Percentiles rank a stretch among this genome's conserved stretches.
Evolutionary conservation across 2,797 vertebrate species (phyloP).

Genomic region (Myotis findleyi): DNA sequence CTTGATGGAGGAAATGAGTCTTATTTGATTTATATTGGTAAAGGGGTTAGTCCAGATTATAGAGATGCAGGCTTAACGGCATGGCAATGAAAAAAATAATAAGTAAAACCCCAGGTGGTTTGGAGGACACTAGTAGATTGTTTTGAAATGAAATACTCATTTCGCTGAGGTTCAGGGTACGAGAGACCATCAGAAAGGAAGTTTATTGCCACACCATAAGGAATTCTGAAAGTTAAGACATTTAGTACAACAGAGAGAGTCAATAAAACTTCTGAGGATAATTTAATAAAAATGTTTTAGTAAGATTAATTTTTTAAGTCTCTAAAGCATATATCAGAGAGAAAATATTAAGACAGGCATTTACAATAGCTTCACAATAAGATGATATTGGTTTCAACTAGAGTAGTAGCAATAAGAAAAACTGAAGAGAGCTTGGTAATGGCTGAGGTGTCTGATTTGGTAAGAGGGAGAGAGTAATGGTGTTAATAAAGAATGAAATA

Average conservation of each 20-base stretch:
- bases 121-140: not conserved
- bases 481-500: conserved; percentile 1
- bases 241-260: not conserved
- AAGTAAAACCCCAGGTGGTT: not conserved
- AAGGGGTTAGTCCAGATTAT: not conserved
- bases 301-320: conserved; percentile 18
- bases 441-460: not conserved
- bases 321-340: conserved; percentile 33
- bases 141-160: not conserved
- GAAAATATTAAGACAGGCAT: not conserved
- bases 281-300: conserved; percentile 31
- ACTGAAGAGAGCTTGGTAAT: not conserved
- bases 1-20: not conserved
- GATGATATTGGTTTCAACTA: not conserved
- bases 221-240: conserved; percentile 7
- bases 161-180: not conserved
- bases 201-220: not conserved
- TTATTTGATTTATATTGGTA: not conserved
- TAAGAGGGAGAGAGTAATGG: not conserved
- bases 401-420: not conserved
- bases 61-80: not conserved
- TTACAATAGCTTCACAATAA: not conserved
- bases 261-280: not conserved
- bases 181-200: not conserved
- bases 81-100: not conserved